phyloP scores from a whole-genome alignment of 2,888 invertebrate species.

The Napeogenes inachia region DNA sequence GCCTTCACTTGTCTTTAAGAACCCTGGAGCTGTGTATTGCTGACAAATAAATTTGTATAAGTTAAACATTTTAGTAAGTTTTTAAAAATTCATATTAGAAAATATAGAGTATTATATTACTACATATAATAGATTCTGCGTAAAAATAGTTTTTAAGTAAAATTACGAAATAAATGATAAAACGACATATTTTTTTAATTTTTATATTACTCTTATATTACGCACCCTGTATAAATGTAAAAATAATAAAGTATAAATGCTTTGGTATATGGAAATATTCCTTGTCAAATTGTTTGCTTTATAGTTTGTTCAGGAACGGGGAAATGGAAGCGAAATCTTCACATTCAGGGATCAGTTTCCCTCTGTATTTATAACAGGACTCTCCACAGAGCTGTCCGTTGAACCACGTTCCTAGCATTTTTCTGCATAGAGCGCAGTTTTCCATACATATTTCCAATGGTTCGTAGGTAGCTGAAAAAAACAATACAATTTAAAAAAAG shows the following conservation, averaged over 20 bases:
- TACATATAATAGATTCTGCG: too few species aligned
- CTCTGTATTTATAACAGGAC: conserved; percentile 88
- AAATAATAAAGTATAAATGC: conserved; percentile 33
- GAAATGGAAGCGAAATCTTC: conserved; percentile 88
- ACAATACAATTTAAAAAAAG: conserved; percentile 13
- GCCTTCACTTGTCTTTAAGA: too few species aligned
- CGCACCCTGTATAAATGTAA: conserved; percentile 29
- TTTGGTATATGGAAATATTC: conserved; percentile 28
- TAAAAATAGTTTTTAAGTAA: background rate
- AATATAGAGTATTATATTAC: too few species aligned
- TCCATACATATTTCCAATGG: conserved; percentile 84
- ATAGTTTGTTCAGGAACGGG: conserved; percentile 81
- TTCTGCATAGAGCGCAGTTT: conserved; percentile 93
- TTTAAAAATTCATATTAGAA: too few species aligned
- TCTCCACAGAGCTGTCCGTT: conserved; percentile 91
- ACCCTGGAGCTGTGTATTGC: too few species aligned
- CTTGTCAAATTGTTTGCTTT: conserved; percentile 26
- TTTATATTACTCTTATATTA: conserved; percentile 24
- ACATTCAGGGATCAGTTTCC: conserved; percentile 90
- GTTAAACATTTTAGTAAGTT: background rate
- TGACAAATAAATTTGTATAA: conserved; percentile 14
- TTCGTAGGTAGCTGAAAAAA: conserved; percentile 67
- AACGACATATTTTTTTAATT: conserved; percentile 9
- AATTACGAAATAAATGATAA: conserved; percentile 11
- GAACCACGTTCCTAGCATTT: conserved; percentile 91